Evolutionary conservation across 2,113 vertebrate genomes (phyloP).

Genomic region (Crotalus horridus): DNA sequence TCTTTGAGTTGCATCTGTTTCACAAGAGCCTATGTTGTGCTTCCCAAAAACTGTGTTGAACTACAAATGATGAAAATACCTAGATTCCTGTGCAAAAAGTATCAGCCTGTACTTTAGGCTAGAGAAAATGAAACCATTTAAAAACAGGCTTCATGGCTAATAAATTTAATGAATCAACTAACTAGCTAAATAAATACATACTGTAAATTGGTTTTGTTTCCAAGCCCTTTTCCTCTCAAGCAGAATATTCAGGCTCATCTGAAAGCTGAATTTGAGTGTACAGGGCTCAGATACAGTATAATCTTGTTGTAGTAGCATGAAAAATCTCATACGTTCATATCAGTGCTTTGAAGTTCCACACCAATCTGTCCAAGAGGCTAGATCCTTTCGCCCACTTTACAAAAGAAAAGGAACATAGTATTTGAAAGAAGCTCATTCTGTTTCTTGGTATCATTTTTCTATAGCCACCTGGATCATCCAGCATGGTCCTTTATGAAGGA

Average conservation of each 20-base stretch:
- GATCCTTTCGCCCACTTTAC: not conserved
- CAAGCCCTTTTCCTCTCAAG: not conserved
- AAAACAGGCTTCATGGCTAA: not conserved
- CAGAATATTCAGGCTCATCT: not conserved
- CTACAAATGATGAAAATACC: not conserved
- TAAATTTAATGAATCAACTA: not conserved
- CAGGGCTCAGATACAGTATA: not conserved
- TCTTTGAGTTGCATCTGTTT: not conserved
- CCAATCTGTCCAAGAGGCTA: not conserved
- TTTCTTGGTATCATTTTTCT: conserved; percentile 16
- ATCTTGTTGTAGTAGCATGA: not conserved
- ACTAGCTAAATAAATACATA: not conserved
- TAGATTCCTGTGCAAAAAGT: not conserved
- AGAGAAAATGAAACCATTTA: not conserved
- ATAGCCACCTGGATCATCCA: conserved; percentile 65
- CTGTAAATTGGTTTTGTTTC: not conserved
- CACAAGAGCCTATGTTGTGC: not conserved
- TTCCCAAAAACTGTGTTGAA: not conserved
- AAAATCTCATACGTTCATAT: not conserved
- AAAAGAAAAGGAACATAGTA: not conserved
- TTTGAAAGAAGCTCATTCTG: not conserved
- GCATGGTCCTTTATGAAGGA: conserved; percentile 75
- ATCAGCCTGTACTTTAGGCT: not conserved
- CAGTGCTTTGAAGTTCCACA: not conserved
- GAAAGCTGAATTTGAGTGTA: not conserved